Evolutionary conservation across 2,797 vertebrate species (phyloP), one percentile per base, ranked within the genome.

Genomic region (Orientallactaga sibirica): DNA sequence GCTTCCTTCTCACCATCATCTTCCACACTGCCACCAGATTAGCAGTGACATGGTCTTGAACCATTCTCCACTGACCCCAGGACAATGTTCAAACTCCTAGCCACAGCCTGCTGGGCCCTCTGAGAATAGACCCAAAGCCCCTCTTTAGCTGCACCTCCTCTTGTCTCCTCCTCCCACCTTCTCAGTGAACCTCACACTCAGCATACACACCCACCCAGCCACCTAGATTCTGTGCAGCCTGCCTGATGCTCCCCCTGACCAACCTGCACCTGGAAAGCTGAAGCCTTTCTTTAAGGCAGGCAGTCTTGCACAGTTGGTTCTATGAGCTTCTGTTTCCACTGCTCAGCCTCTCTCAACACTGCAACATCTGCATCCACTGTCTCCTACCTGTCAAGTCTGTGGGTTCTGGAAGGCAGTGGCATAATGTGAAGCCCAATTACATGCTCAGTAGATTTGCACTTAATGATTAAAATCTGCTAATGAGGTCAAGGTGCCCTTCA

Each of bases 381-480:
- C 61, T 66, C 43, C 86, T 48, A 4, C 67, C 82, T 79, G 33
- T 83, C 77, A 58, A 66, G 67, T 55, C 86, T 20, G 33, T 27
- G 70, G 27, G 81, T 64, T 76, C 73, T 91, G 25, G 20, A 87
- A 62, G 61, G 41, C 48, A 89, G 37, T 74, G 48, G 71, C 82
- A 76, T 61, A 62, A 71, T 27, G 55, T 61, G 68, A 14, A 90
- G 71, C 61, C 75, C 88, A 64, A 33, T 29, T 52, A 70, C 55
- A n/a, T 8, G 76, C 27, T 37, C 77, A 70, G 70, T 22, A 74
- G 41, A 79, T 73, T 43, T 90, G 74, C n/a, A 80, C 55, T 71
- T 76, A 80, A 79, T 79, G 68, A 80, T 37, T 70, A 88, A 92
- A 92, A 94, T 71, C 29, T 9, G 3, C 68, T 84, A 66, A 81